Conservation (phyloP, 2,113 vertebrate genomes). For the Corythaixoides concolor region DNA sequence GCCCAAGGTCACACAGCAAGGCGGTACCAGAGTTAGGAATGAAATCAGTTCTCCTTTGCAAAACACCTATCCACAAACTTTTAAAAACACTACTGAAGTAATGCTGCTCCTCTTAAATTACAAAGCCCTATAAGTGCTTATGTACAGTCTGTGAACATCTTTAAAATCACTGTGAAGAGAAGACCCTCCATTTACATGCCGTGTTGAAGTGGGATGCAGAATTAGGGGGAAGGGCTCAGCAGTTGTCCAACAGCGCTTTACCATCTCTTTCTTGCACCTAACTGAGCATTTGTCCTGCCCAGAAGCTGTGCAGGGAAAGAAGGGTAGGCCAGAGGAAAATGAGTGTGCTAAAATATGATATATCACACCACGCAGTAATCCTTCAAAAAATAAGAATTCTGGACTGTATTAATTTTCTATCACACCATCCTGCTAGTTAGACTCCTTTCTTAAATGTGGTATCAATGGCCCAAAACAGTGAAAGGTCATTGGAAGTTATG, state of each 20-base stretch:
- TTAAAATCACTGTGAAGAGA: not conserved
- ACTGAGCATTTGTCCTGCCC: not conserved
- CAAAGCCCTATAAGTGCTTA: not conserved
- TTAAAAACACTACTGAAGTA: not conserved
- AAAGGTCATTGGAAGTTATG: not conserved
- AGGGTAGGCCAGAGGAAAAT: not conserved
- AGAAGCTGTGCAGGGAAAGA: not conserved
- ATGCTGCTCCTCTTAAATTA: not conserved
- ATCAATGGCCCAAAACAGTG: not conserved
- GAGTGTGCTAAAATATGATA: not conserved
- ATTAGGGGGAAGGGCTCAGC: not conserved
- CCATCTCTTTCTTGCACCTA: not conserved
- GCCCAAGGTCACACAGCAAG: conserved; percentile 22
- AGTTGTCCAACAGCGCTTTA: not conserved
- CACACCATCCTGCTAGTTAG: not conserved
- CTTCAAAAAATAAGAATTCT: not conserved
- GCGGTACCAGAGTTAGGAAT: not conserved
- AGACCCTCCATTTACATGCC: not conserved
- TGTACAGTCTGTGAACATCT: not conserved
- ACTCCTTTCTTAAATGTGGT: not conserved
- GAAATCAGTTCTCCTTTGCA: not conserved
- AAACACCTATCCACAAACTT: not conserved
- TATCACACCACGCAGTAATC: not conserved
- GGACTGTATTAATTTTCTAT: not conserved
- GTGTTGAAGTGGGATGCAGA: not conserved